phyloP scores from a whole-genome alignment of 2,113 vertebrate species.

The Catharus bicknelli region DNA sequence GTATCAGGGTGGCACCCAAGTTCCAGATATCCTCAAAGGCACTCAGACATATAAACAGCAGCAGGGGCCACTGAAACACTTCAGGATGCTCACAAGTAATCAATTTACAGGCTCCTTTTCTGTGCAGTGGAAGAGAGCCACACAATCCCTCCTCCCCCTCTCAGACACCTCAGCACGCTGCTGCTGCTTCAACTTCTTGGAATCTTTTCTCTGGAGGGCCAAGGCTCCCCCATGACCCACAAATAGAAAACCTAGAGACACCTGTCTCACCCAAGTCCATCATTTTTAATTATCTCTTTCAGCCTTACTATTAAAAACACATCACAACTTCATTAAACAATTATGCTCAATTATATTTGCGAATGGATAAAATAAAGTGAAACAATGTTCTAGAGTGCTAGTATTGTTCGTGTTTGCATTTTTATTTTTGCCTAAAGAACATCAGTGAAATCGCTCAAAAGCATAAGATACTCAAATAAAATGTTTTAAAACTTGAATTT shows the following conservation, averaged over 20 bases:
- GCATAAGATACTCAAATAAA: background rate
- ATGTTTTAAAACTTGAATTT: background rate
- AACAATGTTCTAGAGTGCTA: background rate
- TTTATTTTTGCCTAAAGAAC: background rate
- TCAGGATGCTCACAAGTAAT: background rate
- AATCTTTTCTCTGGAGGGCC: background rate
- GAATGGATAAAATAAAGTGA: background rate
- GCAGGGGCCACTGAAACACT: background rate
- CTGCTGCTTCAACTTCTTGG: background rate
- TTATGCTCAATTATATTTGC: background rate
- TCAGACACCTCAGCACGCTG: background rate
- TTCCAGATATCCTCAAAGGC: background rate
- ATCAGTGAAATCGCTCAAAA: background rate
- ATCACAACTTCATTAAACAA: background rate
- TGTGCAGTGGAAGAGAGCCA: background rate
- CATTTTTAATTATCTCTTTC: background rate
- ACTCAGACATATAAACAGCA: background rate
- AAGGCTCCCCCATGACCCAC: background rate
- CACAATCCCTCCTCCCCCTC: background rate
- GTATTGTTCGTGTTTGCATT: background rate
- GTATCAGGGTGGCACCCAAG: background rate
- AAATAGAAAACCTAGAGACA: background rate
- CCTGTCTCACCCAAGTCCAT: background rate
- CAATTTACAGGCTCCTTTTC: background rate
- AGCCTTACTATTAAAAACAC: background rate